Evolutionary conservation across 2,797 vertebrate genomes (phyloP).

Genomic region (Babyrousa celebensis): DNA sequence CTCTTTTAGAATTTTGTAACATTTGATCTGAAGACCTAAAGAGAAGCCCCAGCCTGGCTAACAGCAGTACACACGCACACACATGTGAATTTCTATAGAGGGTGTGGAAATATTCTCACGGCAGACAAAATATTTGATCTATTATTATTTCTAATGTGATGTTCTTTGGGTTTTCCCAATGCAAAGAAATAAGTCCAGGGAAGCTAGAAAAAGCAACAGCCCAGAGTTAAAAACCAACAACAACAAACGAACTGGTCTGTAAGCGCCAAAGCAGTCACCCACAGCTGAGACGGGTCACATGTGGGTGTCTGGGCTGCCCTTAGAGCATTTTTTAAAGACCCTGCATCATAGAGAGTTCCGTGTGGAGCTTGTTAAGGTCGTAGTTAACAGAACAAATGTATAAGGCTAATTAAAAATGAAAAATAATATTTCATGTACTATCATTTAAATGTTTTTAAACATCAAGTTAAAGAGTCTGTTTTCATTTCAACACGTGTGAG

Average conservation of each 20-base stretch:
- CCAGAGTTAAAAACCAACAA: conserved; percentile 4
- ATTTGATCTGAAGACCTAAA: conserved; percentile 52
- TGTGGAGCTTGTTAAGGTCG: neutral
- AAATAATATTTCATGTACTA: neutral
- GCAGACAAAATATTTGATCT: conserved; percentile 4
- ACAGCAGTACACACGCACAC: neutral
- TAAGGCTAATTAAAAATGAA: neutral
- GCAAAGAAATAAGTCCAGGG: conserved; percentile 34
- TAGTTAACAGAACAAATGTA: neutral
- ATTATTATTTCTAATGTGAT: conserved; percentile 51
- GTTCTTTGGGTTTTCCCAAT: conserved; percentile 35
- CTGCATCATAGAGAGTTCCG: neutral
- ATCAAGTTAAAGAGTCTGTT: neutral
- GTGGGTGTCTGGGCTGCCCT: neutral
- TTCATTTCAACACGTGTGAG: neutral
- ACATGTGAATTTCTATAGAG: neutral
- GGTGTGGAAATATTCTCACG: neutral
- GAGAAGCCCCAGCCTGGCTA: neutral
- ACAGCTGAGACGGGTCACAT: neutral
- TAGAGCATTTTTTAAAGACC: neutral
- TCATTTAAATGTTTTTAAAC: neutral
- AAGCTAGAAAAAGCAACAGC: conserved; percentile 50
- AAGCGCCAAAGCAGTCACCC: neutral
- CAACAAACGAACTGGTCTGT: neutral
- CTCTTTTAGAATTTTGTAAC: neutral